Evolutionary conservation across 2,797 vertebrate genomes (phyloP).

Genomic region (Rousettus madagascariensis): DNA sequence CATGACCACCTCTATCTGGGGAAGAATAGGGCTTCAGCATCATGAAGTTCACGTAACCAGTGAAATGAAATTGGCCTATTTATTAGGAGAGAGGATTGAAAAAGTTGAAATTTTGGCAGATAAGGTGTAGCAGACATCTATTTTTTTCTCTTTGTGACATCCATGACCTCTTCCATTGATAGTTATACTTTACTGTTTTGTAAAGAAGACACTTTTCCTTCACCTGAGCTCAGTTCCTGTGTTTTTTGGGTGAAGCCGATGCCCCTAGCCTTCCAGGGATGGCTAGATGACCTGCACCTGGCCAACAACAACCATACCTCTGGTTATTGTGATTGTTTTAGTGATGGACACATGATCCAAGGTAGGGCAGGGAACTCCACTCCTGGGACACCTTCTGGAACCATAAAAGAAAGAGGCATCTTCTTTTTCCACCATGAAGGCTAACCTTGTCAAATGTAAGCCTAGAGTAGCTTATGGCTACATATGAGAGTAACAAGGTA

Average conservation of each 20-base stretch:
- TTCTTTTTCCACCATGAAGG: background rate
- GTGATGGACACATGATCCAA: background rate
- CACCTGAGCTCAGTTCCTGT: background rate
- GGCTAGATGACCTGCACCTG: background rate
- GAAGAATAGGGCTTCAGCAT: background rate
- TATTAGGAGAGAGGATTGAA: background rate
- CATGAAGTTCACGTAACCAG: background rate
- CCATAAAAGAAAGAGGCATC: background rate
- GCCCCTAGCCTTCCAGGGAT: background rate
- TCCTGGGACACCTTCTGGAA: background rate
- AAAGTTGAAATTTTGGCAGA: slow-evolving; percentile 15
- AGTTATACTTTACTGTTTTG: slow-evolving; percentile 5
- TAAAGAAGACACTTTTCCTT: background rate
- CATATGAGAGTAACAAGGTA: background rate
- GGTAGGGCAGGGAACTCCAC: background rate
- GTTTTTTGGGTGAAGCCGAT: background rate
- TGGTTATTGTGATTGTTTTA: background rate
- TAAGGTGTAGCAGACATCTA: background rate
- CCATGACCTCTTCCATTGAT: background rate
- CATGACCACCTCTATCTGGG: background rate
- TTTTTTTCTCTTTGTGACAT: background rate
- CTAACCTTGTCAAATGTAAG: background rate
- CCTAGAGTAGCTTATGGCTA: background rate
- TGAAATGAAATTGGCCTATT: background rate
- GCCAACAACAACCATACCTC: background rate